Base-by-base conservation (phyloP, 2,888 invertebrate genomes). In the Lymantria dispar region DNA sequence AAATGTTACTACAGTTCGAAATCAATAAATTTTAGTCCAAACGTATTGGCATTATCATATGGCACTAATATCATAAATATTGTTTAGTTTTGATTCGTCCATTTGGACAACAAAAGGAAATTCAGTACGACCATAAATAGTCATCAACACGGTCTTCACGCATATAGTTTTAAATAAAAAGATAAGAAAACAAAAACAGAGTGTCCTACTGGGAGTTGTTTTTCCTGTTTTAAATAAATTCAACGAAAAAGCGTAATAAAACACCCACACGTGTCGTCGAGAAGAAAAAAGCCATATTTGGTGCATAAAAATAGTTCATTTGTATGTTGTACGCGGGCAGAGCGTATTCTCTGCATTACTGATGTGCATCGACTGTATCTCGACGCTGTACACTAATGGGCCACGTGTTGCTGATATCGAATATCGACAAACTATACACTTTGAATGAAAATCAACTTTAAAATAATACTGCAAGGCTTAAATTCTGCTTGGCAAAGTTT, bases 371-470 rank as follows among this genome's bases (percentile, higher is more conserved):
- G 62, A 53, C 66, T 65, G 56, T 68, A 72, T 75, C 78, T 74
- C 62, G 43, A 69, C 70, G 64, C 49, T 48, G 64, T 68, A 68
- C 71, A 77, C 76, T 81, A 82, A 82, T 82, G 78, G 78, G 68
- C 76, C 81, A 83, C 82, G 80, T 81, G 82, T 69, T n/a, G 62
- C 62, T 51, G 70, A 76, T 80, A 78, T 74, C 65, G 63, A 68
- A 69, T 74, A 73, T 66, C 67, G 56, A 60, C 55, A 50, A 52
- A 44, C 41, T 38, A 29, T 42, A 47, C 15, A 33, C 29, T 45
- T 8, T 48, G 49, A 54, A 55, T 50, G 47, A 56, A 45, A 29
- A 41, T 48, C 14, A 49, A 59, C 70, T 58, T 53, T 65, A 60
- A 49, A 39, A 37, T 8, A 33, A 57, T 36, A 14, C 0, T 0